phyloP scores from a whole-genome alignment of 2,888 invertebrate genomes.

The Macaria liturata region DNA sequence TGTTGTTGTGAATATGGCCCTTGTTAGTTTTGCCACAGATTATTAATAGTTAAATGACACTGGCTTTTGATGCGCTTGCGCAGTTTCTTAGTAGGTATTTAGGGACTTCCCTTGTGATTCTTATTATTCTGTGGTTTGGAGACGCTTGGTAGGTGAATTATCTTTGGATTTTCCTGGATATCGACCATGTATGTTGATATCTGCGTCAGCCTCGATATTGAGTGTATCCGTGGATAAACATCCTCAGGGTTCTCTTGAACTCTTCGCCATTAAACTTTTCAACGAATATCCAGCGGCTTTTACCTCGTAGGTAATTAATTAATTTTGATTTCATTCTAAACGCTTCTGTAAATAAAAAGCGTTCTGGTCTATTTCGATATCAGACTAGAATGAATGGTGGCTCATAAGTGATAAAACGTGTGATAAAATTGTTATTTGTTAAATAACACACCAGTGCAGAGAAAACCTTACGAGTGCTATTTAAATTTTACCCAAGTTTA shows the following conservation, averaged over 20 bases:
- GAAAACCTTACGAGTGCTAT: too few species aligned
- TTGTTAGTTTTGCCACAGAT: conserved; percentile 57
- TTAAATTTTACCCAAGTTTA: too few species aligned
- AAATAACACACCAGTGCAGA: too few species aligned
- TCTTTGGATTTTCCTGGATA: conserved; percentile 8
- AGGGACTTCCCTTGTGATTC: too few species aligned
- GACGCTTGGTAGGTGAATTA: neutral
- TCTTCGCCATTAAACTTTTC: neutral
- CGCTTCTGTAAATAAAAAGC: too few species aligned
- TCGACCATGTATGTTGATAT: neutral
- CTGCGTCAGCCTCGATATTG: conserved; percentile 5
- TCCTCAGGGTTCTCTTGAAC: conserved; percentile 2
- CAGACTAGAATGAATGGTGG: too few species aligned
- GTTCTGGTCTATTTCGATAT: too few species aligned
- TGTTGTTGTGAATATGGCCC: conserved; percentile 56
- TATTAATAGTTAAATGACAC: conserved; percentile 7
- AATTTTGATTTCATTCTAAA: too few species aligned
- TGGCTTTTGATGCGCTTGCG: conserved; percentile 25
- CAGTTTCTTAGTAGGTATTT: too few species aligned
- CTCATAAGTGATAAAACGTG: too few species aligned
- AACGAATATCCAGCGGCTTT: neutral
- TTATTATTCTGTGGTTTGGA: too few species aligned
- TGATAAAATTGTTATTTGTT: too few species aligned
- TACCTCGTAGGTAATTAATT: neutral
- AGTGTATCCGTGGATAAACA: conserved; percentile 1